These are phyloP conservation scores for Pundamilia nyererei DNA, from an alignment of 2,113 vertebrate species.

Conservation along the genomic window DNA sequence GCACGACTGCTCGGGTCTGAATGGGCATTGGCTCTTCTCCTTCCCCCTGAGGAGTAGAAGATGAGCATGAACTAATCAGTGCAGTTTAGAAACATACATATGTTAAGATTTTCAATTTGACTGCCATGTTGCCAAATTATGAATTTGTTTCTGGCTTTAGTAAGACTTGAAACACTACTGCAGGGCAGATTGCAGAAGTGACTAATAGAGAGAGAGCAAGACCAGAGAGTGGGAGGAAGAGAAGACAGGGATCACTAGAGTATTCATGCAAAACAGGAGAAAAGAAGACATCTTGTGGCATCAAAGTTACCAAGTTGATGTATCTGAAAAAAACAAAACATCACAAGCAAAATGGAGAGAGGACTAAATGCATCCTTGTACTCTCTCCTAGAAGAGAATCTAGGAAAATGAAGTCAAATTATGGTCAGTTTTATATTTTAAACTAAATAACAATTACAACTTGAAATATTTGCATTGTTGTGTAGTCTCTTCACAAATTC, in stretches of 20 bases:
- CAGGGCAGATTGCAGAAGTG: constrained; percentile 20
- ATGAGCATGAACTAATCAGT: constrained; percentile 22
- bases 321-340: constrained; percentile 1
- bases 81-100: constrained; percentile 22
- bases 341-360: neutral
- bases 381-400: neutral
- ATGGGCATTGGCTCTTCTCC: neutral
- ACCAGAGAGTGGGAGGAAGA: neutral
- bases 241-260: neutral
- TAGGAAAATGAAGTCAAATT: neutral
- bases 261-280: constrained; percentile 8
- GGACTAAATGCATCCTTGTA: neutral
- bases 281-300: constrained; percentile 5
- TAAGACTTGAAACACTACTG: constrained; percentile 35
- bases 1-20: neutral
- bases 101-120: constrained; percentile 40
- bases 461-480: neutral
- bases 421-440: neutral
- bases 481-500: neutral
- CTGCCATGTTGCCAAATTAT: constrained; percentile 38
- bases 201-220: constrained; percentile 6
- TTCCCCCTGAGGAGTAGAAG: neutral
- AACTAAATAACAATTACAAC: neutral
- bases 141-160: constrained; percentile 49
- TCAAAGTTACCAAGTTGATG: constrained; percentile 15